A percentile compares a stretch with the other conserved stretches of the same genome.
Conservation (phyloP, 1,140 invertebrate genomes). For the Hyles euphorbiae region DNA sequence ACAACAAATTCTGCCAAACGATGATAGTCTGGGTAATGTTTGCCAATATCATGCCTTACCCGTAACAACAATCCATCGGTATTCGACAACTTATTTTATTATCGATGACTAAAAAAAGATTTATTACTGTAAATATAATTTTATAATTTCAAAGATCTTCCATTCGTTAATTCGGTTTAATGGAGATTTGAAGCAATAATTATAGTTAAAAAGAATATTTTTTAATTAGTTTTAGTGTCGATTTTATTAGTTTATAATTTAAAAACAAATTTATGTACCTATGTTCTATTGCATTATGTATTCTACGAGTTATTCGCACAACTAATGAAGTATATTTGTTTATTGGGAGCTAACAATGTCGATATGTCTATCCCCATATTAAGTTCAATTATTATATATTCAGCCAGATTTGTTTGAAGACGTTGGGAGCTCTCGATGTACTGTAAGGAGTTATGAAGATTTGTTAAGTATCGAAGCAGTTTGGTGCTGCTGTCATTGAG, state of each 20-base stretch:
- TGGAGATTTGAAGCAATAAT: constrained; percentile 35
- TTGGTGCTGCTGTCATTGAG: constrained; percentile 1
- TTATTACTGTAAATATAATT: constrained; percentile 23
- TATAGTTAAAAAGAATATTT: constrained; percentile 28
- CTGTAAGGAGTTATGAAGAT: constrained; percentile 22
- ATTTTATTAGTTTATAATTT: constrained; percentile 33
- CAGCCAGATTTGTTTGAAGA: no score
- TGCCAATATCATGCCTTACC: no score
- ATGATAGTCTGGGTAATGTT: no score
- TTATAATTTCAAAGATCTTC: constrained; percentile 29
- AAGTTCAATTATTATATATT: no score
- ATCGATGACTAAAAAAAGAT: no score
- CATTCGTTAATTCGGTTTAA: constrained; percentile 21
- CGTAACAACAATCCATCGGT: no score
- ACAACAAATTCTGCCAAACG: no score
- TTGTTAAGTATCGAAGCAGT: constrained; percentile 11
- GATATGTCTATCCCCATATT: no score
- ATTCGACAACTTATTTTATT: no score
- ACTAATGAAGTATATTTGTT: constrained; percentile 8
- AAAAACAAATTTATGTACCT: constrained; percentile 15
- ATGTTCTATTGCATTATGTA: no score
- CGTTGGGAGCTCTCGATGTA: constrained; percentile 7
- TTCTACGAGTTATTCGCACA: no score
- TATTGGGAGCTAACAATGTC: no score
- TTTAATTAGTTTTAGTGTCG: constrained; percentile 25